Evolutionary conservation across 2,797 vertebrate genomes (phyloP), one percentile per base, ranked within the genome.

Genomic region (Rallus crepitans): DNA sequence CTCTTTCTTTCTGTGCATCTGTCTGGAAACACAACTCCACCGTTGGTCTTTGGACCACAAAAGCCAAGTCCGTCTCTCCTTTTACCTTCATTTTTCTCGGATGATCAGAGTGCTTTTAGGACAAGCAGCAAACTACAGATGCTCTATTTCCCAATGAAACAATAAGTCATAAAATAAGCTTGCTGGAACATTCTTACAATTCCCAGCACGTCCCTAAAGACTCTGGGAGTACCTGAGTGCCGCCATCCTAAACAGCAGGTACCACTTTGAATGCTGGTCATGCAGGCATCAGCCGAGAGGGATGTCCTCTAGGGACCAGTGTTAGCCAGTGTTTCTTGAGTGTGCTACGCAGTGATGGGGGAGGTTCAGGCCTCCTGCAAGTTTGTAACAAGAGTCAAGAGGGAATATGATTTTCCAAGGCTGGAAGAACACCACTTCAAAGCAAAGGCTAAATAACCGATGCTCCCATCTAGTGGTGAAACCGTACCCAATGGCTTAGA

Each of bases 391-490:
- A 60, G 16, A 83, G 9, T 39, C 61, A 82, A 65, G 35, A 40
- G 39, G 27, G 20, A 94, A 57, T 66, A 35, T 4, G 18, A 45
- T 70, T 93, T 90, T 82, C 30, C 73, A 79, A 47, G 90, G 45
- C 35, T 68, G 40, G 64, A 60, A 63, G 56, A 81, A 25, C 24
- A 80, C 12, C 31, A 50, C 79, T 88, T 82, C 87, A 84, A 93
- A 94, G 59, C 2, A 79, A 93, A 92, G 30, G 94, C 86, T 80
- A 70, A 87, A 69, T 86, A 95, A 94, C 16, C 59, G 20, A 82
- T 87, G 83, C 85, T 95, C 77, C 91, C 93, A 87, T 75, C 95
- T 94, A 95, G 94, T 89, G 95, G 95, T 92, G 82, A 87, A 93
- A 73, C 48, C 53, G 19, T 47, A 65, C 12, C 53, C 15, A 35